These are phyloP conservation scores for Catostomus latipinnis DNA, from an alignment of 2,797 vertebrate genomes.

Conservation along the genomic window DNA sequence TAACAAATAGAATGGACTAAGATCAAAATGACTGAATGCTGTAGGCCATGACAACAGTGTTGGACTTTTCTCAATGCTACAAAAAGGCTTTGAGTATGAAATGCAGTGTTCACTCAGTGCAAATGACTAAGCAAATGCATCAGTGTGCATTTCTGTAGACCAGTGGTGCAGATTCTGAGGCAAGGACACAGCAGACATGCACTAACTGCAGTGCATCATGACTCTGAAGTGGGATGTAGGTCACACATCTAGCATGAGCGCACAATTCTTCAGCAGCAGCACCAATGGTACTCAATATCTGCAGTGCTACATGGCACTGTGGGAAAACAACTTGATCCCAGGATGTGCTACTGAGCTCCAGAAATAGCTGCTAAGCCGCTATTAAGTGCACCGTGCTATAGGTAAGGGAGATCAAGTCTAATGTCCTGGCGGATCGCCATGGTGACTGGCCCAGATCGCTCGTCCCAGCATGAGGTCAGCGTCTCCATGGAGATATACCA, in stretches of 20 bases:
- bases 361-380: slow-evolving; percentile 43
- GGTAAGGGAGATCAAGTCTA: slow-evolving; percentile 73
- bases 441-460: slow-evolving; percentile 75
- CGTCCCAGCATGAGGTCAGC: slow-evolving; percentile 77
- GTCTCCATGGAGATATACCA: slow-evolving; percentile 77
- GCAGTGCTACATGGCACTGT: background rate
- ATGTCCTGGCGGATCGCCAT: slow-evolving; percentile 78
- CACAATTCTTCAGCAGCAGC: slow-evolving; percentile 18
- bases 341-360: slow-evolving; percentile 3
- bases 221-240: slow-evolving; percentile 56
- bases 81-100: background rate
- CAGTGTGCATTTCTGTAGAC: slow-evolving; percentile 29
- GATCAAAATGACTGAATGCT: background rate
- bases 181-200: slow-evolving; percentile 41
- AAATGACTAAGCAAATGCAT: slow-evolving; percentile 38
- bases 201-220: slow-evolving; percentile 46
- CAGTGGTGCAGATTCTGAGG: slow-evolving; percentile 7
- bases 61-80: background rate
- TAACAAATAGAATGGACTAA: no score
- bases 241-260: slow-evolving; percentile 43
- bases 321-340: background rate
- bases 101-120: background rate
- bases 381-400: slow-evolving; percentile 66
- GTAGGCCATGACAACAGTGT: background rate
- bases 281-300: slow-evolving; percentile 13